phyloP scores from a whole-genome alignment of 2,797 vertebrate genomes.

The Chanos chanos region DNA sequence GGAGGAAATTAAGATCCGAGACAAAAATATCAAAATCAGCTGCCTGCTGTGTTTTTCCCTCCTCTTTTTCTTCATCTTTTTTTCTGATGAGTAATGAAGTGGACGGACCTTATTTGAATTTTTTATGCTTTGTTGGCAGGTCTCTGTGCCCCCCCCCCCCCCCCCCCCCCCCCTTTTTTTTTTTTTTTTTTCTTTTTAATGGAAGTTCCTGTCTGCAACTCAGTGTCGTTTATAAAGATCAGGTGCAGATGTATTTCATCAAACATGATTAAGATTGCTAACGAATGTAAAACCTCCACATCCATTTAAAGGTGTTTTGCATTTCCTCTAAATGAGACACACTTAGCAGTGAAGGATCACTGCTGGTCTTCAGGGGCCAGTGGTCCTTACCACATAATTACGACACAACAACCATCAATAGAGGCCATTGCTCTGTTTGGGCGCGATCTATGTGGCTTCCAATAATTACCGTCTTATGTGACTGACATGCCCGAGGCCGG shows the following conservation, averaged over 20 bases:
- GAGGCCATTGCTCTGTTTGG: conserved; percentile 15
- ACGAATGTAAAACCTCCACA: too few species aligned
- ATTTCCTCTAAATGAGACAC: not conserved
- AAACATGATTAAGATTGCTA: too few species aligned
- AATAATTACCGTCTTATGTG: conserved; percentile 29
- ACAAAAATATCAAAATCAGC: conserved; percentile 65
- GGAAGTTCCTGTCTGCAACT: too few species aligned
- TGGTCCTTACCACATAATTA: conserved; percentile 15
- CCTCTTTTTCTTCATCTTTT: conserved; percentile 39
- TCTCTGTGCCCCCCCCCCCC: too few species aligned
- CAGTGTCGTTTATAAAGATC: too few species aligned
- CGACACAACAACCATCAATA: conserved; percentile 15
- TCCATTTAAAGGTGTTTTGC: too few species aligned
- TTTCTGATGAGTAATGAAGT: conserved; percentile 58
- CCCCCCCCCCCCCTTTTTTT: too few species aligned
- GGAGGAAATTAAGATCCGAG: conserved; percentile 70
- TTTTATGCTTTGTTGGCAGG: conserved; percentile 55
- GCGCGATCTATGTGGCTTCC: conserved; percentile 34
- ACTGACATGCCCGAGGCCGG: conserved; percentile 29
- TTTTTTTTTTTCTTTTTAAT: too few species aligned
- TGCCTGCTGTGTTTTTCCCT: too few species aligned
- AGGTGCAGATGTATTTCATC: too few species aligned
- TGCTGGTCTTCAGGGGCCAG: not conserved
- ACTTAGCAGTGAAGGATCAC: not conserved
- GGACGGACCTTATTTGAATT: conserved; percentile 53